Evolutionary conservation across 2,113 vertebrate species (phyloP).

Genomic region (Cyanoderma ruficeps): DNA sequence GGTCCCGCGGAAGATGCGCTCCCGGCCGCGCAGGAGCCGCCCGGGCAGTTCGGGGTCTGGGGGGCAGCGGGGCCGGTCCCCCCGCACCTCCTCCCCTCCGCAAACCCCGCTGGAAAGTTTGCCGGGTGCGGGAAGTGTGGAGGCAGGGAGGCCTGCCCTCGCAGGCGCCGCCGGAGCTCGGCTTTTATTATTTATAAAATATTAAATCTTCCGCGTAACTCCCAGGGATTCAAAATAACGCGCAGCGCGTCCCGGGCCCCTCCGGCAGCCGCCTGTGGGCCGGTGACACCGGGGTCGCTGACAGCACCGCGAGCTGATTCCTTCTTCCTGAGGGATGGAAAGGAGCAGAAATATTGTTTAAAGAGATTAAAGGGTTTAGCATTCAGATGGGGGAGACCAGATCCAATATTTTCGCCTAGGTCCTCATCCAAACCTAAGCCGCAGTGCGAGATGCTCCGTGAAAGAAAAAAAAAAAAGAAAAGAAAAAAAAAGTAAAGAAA

Average conservation of each 20-base stretch:
- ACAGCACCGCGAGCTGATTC: not conserved
- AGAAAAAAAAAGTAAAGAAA: not conserved
- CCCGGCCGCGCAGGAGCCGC: not conserved
- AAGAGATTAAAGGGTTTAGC: slow-evolving; percentile 37
- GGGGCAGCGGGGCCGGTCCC: not conserved
- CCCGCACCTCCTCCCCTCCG: not conserved
- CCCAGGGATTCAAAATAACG: slow-evolving; percentile 51
- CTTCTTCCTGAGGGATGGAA: not conserved
- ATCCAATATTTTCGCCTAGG: not conserved
- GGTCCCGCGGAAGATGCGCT: not conserved
- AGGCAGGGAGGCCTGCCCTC: not conserved
- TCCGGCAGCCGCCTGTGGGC: not conserved
- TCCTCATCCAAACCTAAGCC: not conserved
- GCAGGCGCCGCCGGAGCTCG: slow-evolving; percentile 59
- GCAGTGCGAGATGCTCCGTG: not conserved
- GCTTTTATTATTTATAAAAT: slow-evolving; percentile 77
- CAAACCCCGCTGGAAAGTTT: slow-evolving; percentile 28
- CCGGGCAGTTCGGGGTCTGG: not conserved
- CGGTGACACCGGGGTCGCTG: not conserved
- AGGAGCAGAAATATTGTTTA: slow-evolving; percentile 18
- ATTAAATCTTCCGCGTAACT: slow-evolving; percentile 63
- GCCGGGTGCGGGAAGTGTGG: slow-evolving; percentile 3
- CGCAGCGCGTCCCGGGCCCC: slow-evolving; percentile 56
- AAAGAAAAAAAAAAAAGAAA: not conserved
- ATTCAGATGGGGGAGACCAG: not conserved